Base-by-base conservation (phyloP, 2,113 vertebrate species). In the Salvelinus fontinalis region DNA sequence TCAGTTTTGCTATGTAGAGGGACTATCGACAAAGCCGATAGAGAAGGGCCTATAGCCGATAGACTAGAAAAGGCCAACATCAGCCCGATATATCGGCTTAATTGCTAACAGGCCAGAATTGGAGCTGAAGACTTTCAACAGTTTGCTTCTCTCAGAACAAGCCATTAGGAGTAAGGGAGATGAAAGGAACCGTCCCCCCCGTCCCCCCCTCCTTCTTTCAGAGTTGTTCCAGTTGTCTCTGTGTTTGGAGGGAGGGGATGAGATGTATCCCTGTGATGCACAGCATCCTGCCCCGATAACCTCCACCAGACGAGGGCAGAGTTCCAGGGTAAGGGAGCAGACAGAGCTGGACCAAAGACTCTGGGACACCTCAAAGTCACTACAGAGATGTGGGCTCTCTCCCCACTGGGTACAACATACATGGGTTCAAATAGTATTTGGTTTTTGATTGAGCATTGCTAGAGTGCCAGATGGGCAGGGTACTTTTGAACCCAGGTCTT, bases 251-350 rank as follows among this genome's bases (percentile, higher is more conserved):
- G 14, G 0, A 51, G 85, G 44, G 83, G 84, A 89, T 86, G 83
- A 16, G 4, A 51, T 86, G 83, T 83, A 59, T 67, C 75, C 65
- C 65, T 67, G 65, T 67, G 13, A 67, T 67, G 7, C 27, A 80
- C 62, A 59, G 79, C 84, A 85, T 89, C 82, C 74, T 34, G 78
- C 72, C 71, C 26, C 76, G 87, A 91, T 89, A 87, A 91, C 79
- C 68, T 65, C 44, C 74, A 48, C 31, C 67, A 82, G 60, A 81
- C 22, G 8, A 77, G 81, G 77, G 75, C 73, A 29, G 78, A 5
- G 14, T 54, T 54, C 13, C 16, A 18, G 51, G 84, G 77, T 85
- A 83, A 84, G 67, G 59, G 76, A 86, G 77, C 27, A 26, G 62
- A 48, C 27, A 60, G 81, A 73, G 79, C 71, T 54, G 5, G 18